phyloP scores from a whole-genome alignment of 2,113 vertebrate species.

The Chaetura pelagica region DNA sequence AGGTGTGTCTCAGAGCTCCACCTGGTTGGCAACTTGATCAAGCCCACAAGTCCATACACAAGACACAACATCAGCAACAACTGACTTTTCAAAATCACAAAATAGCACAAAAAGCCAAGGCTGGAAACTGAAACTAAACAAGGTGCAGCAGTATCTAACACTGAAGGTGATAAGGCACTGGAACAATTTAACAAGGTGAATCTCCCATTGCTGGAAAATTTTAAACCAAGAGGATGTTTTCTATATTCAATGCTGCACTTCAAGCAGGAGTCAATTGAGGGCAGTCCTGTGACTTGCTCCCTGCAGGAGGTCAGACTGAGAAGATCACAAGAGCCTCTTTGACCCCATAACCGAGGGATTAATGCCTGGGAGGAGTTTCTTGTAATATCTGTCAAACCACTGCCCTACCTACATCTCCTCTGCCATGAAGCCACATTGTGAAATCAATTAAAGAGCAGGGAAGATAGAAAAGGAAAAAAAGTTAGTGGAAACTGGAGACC shows the following conservation, averaged over 20 bases:
- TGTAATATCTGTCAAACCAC: background rate
- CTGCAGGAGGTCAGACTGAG: background rate
- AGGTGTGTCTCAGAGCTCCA: background rate
- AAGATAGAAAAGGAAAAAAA: background rate
- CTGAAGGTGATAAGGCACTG: background rate
- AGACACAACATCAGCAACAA: background rate
- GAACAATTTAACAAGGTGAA: background rate
- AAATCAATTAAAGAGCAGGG: background rate
- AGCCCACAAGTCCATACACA: background rate
- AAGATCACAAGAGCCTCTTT: slow-evolving; percentile 23
- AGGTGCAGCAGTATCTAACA: background rate
- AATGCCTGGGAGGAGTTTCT: slow-evolving; percentile 29
- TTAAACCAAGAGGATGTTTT: background rate
- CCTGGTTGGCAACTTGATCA: background rate
- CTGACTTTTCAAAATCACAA: background rate
- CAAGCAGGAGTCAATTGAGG: slow-evolving; percentile 31
- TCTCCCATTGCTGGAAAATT: background rate
- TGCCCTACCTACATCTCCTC: background rate
- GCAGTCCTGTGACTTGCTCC: background rate
- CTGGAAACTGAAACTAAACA: background rate
- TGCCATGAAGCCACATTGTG: background rate
- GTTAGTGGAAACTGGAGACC: background rate
- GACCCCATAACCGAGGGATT: slow-evolving; percentile 36
- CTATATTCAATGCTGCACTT: background rate
- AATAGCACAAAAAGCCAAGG: background rate